phyloP scores from a whole-genome alignment of 2,113 vertebrate species.

The Cairina moschata region DNA sequence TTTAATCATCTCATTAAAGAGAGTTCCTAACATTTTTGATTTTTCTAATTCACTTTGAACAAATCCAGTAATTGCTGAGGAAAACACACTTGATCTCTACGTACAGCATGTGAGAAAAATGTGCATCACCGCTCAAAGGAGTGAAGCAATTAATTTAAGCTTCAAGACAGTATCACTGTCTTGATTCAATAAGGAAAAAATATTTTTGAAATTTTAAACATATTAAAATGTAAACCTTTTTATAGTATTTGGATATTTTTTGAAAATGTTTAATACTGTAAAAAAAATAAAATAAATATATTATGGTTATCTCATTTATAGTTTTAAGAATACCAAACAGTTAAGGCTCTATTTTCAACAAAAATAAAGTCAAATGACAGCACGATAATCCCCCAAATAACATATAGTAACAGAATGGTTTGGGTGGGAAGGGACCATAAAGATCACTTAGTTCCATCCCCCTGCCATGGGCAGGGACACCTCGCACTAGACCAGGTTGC shows the following conservation, averaged over 20 bases:
- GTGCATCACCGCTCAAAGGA: background rate
- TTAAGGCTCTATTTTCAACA: background rate
- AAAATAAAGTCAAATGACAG: background rate
- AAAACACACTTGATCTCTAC: background rate
- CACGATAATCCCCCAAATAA: background rate
- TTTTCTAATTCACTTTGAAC: conserved; percentile 47
- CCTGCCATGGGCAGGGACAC: too few species aligned
- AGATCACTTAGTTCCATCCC: too few species aligned
- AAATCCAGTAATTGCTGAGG: conserved; percentile 31
- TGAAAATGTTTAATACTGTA: background rate
- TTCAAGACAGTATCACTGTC: background rate
- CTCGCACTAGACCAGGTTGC: too few species aligned
- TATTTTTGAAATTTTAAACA: background rate
- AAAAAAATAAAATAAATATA: background rate
- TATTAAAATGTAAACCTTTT: background rate
- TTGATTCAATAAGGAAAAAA: background rate
- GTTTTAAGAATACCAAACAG: background rate
- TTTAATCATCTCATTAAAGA: conserved; percentile 54
- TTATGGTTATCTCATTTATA: background rate
- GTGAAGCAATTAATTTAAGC: background rate
- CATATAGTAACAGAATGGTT: too few species aligned
- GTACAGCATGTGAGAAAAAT: background rate
- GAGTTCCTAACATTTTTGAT: conserved; percentile 16
- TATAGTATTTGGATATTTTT: background rate
- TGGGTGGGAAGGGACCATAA: too few species aligned